Evolutionary conservation across 1,140 invertebrate species (phyloP).

Genomic region (Diachasmimorpha longicaudata): DNA sequence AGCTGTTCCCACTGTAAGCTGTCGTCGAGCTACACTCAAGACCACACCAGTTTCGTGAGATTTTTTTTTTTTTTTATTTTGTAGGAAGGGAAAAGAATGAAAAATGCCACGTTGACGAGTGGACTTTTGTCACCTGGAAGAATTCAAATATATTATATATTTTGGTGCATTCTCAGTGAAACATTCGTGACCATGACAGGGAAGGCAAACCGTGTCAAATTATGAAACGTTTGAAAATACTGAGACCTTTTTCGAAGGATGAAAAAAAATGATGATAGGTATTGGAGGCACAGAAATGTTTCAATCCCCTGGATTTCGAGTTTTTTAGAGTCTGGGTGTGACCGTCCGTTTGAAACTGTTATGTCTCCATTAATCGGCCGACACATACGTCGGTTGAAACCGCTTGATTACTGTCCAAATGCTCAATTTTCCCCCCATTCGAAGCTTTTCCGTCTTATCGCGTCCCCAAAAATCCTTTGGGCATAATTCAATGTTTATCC

Average conservation of each 20-base stretch:
- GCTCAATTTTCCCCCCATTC: no score
- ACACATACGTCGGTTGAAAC: no score
- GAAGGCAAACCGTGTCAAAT: not conserved
- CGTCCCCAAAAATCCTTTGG: not conserved
- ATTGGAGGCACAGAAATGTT: not conserved
- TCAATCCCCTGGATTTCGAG: not conserved
- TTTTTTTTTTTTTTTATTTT: not conserved
- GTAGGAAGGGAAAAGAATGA: not conserved
- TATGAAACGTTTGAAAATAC: not conserved
- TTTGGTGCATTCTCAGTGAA: not conserved
- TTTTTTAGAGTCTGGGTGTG: not conserved
- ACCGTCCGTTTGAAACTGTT: not conserved
- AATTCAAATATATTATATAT: not conserved
- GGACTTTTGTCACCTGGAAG: not conserved
- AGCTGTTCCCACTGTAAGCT: constrained; percentile 28
- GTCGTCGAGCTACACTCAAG: constrained; percentile 12
- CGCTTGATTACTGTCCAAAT: no score
- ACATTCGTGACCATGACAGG: not conserved
- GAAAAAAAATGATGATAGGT: not conserved
- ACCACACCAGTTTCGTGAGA: not conserved
- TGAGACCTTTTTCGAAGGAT: not conserved
- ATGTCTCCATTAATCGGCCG: not conserved
- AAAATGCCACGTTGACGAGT: not conserved
- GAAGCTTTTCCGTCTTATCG: no score
- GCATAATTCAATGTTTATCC: not conserved